Evolutionary conservation across 2,113 vertebrate genomes (phyloP), one percentile per base, ranked within the genome.

Genomic region (Nothocercus nigrocapillus): DNA sequence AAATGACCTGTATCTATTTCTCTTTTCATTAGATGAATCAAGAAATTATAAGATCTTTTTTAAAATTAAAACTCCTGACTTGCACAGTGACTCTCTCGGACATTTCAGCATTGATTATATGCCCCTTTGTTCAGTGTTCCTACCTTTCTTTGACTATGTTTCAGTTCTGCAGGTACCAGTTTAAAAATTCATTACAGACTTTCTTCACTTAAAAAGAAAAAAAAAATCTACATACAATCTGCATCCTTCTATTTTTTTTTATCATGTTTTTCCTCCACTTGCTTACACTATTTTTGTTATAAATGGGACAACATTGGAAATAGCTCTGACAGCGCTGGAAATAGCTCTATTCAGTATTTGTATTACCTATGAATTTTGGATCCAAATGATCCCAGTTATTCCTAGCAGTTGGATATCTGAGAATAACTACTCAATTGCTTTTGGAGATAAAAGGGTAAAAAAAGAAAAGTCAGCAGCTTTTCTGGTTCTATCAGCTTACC

Each of bases 21-120:
- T 84, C 67, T 92, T 93, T 59, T 67, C 28, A 47, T 66, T 36
- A 79, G 66, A 85, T 90, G 36, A 42, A 69, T 53, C 54, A 79
- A 76, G 54, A 79, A 53, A 67, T 8, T 69, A 6, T 74, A 77
- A 82, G 32, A 49, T 90, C 22, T 70, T 80, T 15, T 51, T 82
- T 28, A 80, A 88, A 85, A 80, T 61, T 21, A 82, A 88, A 82
- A 72, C 16, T 63, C 25, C 36, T 88, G 42, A 58, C 36, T 88
- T 54, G 16, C 30, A 59, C 47, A 34, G 13, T 73, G 70, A 62
- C 28, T 89, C 77, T 67, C 51, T 67, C 54, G 68, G 51, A 89
- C 59, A 28, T 64, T 74, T 85, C 58, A 70, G 15, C 27, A 24
- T 4, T 59, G 45, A n/a, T 51, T 51, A n/a, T 61, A 85, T 38